Evolutionary conservation across 2,113 vertebrate species (phyloP).

Genomic region (Macheiramphus alcinus): DNA sequence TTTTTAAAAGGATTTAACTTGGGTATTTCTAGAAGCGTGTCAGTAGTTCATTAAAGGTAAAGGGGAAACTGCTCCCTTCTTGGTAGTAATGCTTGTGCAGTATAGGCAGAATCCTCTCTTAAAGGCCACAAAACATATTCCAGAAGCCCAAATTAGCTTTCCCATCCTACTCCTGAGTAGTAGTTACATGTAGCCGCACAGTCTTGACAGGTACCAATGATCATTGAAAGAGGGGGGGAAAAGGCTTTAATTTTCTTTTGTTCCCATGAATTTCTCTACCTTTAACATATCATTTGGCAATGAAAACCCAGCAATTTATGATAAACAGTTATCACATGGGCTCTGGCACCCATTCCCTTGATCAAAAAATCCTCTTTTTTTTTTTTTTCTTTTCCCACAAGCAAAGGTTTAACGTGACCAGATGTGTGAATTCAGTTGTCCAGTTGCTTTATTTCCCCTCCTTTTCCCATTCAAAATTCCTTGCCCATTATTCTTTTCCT

Average conservation of each 20-base stretch:
- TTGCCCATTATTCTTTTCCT: background rate
- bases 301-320: background rate
- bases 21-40: background rate
- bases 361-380: background rate
- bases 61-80: background rate
- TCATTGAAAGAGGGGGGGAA: background rate
- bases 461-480: background rate
- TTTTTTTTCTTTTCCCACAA: background rate
- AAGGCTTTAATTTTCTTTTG: slow-evolving; percentile 40
- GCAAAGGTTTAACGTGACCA: background rate
- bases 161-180: background rate
- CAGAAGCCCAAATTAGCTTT: background rate
- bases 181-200: background rate
- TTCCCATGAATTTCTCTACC: slow-evolving; percentile 2
- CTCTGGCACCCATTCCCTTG: background rate
- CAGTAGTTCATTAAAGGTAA: background rate
- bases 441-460: background rate
- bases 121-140: background rate
- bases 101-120: background rate
- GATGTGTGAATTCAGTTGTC: background rate
- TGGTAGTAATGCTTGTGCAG: background rate
- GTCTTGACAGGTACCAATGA: slow-evolving; percentile 19
- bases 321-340: background rate
- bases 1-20: background rate
- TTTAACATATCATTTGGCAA: slow-evolving; percentile 11